A percentile compares a stretch with the other conserved stretches of the same genome.
Evolutionary conservation across 2,113 vertebrate genomes (phyloP).

Genomic region (Theristicus caerulescens): DNA sequence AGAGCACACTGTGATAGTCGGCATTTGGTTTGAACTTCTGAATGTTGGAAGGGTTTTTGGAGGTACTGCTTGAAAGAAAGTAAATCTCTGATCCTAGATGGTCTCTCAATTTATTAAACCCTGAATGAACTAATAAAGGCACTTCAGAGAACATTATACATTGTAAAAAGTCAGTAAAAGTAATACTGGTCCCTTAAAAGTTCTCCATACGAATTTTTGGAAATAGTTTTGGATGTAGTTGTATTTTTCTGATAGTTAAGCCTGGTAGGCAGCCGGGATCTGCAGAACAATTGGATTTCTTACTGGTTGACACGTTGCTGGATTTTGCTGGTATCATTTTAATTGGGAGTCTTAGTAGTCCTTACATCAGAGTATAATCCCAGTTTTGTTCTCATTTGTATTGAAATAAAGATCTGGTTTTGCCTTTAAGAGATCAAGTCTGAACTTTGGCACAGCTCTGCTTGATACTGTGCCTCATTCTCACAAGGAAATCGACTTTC

Average conservation of each 20-base stretch:
- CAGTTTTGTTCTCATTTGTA: conserved; percentile 15
- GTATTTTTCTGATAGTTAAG: neutral
- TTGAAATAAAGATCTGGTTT: neutral
- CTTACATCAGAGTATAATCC: neutral
- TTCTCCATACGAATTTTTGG: neutral
- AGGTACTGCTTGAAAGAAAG: conserved; percentile 27
- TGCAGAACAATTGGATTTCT: conserved; percentile 38
- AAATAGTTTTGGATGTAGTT: neutral
- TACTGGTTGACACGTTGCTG: neutral
- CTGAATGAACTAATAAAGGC: conserved; percentile 36
- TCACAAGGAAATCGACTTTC: neutral
- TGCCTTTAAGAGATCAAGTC: neutral
- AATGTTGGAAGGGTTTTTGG: conserved; percentile 10
- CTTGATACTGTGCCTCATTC: neutral
- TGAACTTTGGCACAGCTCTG: neutral
- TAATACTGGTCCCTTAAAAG: neutral
- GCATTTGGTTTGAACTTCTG: conserved; percentile 28
- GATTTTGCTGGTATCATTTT: conserved; percentile 21
- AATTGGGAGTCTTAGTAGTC: conserved; percentile 33
- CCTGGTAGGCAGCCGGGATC: neutral
- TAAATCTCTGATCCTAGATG: conserved; percentile 9
- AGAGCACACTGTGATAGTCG: conserved; percentile 34
- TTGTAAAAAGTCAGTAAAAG: conserved; percentile 25
- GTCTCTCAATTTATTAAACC: conserved; percentile 40
- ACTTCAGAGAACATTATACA: conserved; percentile 37